Evolutionary conservation across 2,113 vertebrate genomes (phyloP), one percentile per base, ranked within the genome.

Genomic region (Sylvietta virens): DNA sequence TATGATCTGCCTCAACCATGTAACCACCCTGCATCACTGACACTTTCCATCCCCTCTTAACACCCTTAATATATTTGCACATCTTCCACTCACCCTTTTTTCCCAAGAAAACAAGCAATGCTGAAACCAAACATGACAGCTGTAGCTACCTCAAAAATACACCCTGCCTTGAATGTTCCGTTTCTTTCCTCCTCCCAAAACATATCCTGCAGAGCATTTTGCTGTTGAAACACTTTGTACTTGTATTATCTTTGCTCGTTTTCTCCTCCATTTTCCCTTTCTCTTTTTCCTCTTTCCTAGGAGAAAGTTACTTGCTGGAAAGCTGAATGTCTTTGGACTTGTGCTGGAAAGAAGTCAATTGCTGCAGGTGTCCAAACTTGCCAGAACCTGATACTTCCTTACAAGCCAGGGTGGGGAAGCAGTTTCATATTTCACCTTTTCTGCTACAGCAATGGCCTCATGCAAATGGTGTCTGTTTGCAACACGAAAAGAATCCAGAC

Each of bases 341-440:
- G 19, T 39, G 35, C 82, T 93, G 88, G 88, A 95, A 94, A 77
- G 7, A 65, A 95, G 42, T 62, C 82, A 90, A 58, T 48, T 73
- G 31, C 62, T 93, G 81, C 88, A 96, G 93, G 77, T 92, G 73
- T 86, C 69, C 83, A 64, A 81, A 88, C 39, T 83, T 84, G 60
- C 60, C 88, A 84, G 70, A 90, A 82, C 17, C 50, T 72, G 37
- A 72, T 76, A 81, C n/a, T 87, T 84, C 66, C 73, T 85, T 80
- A 58, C 45, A 92, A 70, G 10, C 1, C 31, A 42, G 66, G 33
- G n/a, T 31, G 33, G 39, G 40, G 35, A 51, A 85, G 62, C 27
- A 79, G 86, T 91, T 84, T 78, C 67, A 10, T 50, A 60, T 94
- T 95, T 87, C 70, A 47, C 28, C 45, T 91, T 90, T 83, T 77